Conservation (phyloP, 2,113 vertebrate species). For the Notarius lentiginosus region DNA sequence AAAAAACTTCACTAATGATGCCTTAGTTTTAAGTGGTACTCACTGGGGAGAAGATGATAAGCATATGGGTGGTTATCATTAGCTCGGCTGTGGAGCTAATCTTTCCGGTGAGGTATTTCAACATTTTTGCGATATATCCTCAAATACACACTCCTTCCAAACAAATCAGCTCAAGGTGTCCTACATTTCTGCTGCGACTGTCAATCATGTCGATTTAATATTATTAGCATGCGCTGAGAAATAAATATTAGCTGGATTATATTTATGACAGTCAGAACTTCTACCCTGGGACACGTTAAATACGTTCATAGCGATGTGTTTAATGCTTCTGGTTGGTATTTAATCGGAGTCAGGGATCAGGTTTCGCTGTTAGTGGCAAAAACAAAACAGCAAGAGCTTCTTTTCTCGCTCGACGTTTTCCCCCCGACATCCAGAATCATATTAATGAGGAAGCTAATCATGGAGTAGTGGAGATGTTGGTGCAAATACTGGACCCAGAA, state of each 20-base stretch:
- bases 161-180: not conserved
- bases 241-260: not conserved
- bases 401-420: not conserved
- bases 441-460: not conserved
- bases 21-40: slow-evolving; percentile 16
- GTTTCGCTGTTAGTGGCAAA: not conserved
- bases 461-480: not conserved
- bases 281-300: not conserved
- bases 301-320: not conserved
- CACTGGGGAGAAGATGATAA: slow-evolving; percentile 17
- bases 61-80: slow-evolving; percentile 39
- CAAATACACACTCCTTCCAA: not conserved
- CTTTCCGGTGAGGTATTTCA: slow-evolving; percentile 48
- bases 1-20: slow-evolving; percentile 41
- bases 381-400: not conserved
- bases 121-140: slow-evolving; percentile 9
- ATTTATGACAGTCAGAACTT: not conserved
- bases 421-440: not conserved
- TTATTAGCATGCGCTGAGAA: not conserved
- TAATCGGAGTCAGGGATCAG: not conserved
- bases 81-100: not conserved
- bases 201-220: not conserved
- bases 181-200: not conserved
- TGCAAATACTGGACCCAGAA: not conserved
- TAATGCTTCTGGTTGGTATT: not conserved